These are phyloP conservation scores for Mus spicilegus DNA, from an alignment of 2,113 vertebrate genomes.

Conservation along the genomic window DNA sequence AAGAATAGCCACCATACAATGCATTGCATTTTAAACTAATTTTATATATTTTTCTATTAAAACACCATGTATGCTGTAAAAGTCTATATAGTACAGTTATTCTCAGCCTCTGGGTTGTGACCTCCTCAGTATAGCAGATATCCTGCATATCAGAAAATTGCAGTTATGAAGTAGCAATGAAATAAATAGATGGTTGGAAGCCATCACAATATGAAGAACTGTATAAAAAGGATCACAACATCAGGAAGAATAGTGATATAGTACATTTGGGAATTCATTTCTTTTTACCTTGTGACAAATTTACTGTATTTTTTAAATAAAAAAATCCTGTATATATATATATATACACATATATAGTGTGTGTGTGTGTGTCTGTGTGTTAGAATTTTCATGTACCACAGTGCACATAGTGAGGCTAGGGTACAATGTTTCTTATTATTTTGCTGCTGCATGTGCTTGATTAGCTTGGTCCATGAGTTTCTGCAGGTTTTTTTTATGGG, in stretches of 20 bases:
- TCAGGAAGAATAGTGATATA: background rate
- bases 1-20: background rate
- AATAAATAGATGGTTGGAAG: background rate
- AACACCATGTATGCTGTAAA: slow-evolving; percentile 24
- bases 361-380: background rate
- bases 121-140: background rate
- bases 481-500: background rate
- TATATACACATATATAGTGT: no score
- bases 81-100: background rate
- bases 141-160: background rate
- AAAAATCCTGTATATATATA: no score
- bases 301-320: background rate
- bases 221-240: background rate
- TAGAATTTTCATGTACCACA: background rate
- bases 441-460: background rate
- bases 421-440: background rate
- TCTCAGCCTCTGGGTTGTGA: background rate
- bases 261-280: slow-evolving; percentile 36
- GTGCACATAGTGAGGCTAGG: background rate
- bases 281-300: background rate
- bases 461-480: background rate
- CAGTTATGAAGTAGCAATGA: background rate
- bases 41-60: slow-evolving; percentile 48
- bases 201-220: background rate
- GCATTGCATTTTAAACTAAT: background rate